These are phyloP conservation scores for Volucella zonaria DNA, from an alignment of 2,888 invertebrate species.

Conservation along the genomic window DNA sequence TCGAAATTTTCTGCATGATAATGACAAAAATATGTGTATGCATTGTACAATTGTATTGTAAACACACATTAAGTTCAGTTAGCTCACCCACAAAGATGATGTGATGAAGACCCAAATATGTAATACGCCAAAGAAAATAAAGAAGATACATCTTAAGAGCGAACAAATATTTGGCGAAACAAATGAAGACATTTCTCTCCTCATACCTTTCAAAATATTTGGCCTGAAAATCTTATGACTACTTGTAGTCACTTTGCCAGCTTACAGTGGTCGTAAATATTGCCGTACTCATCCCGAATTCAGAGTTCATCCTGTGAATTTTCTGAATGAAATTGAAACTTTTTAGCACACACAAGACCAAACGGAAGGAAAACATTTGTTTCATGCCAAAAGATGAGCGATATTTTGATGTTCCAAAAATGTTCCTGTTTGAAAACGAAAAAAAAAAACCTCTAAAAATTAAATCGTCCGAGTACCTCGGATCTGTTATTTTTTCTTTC, in stretches of 20 bases:
- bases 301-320: background rate
- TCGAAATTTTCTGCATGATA: constrained; percentile 11
- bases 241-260: background rate
- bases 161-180: background rate
- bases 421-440: background rate
- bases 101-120: constrained; percentile 41
- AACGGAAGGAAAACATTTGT: constrained; percentile 36
- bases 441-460: background rate
- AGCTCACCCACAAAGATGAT: constrained; percentile 38
- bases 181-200: constrained; percentile 20
- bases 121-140: constrained; percentile 49
- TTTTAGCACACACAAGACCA: constrained; percentile 3
- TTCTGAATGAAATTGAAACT: constrained; percentile 47
- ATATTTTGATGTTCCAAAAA: background rate
- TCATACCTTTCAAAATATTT: constrained; percentile 25
- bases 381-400: constrained; percentile 23
- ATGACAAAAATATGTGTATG: constrained; percentile 15
- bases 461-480: background rate
- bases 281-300: too few species aligned
- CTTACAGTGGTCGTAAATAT: background rate
- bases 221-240: constrained; percentile 3
- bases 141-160: constrained; percentile 8
- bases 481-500: constrained; percentile 1
- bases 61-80: constrained; percentile 29
- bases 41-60: constrained; percentile 16